Percentiles rank a stretch among this genome's conserved stretches.
phyloP scores from a whole-genome alignment of 1,140 invertebrate genomes.

The Meteorus sp. region DNA sequence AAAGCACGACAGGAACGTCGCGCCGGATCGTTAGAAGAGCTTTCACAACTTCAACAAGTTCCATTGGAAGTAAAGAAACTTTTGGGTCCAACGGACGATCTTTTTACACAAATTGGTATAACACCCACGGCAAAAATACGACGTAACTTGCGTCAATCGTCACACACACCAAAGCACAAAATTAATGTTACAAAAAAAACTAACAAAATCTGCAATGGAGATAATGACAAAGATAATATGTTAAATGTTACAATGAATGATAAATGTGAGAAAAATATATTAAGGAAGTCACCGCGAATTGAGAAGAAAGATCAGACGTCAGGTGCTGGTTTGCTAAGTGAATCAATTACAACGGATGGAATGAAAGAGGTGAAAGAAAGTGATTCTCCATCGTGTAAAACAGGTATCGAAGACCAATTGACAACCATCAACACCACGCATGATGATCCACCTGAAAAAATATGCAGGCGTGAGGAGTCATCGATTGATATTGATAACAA shows the following conservation, averaged over 20 bases:
- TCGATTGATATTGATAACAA: not conserved
- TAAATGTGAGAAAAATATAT: not conserved
- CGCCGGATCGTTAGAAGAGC: constrained; percentile 24
- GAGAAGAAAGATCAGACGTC: constrained; percentile 35
- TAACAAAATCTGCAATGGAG: constrained; percentile 2
- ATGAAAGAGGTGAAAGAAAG: not conserved
- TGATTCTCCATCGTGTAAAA: not conserved
- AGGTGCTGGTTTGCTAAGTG: too few relatives aligned
- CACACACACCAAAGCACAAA: constrained; percentile 38
- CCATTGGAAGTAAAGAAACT: constrained; percentile 40
- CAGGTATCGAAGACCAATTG: not conserved
- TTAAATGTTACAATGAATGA: not conserved
- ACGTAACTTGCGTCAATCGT: constrained; percentile 27
- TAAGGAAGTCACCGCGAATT: constrained; percentile 41
- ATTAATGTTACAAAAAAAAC: constrained; percentile 8
- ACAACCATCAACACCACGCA: too few relatives aligned
- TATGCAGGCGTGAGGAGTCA: not conserved
- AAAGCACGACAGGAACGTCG: constrained; percentile 25
- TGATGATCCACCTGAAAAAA: not conserved
- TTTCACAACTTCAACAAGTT: constrained; percentile 23
- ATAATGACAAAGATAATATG: constrained; percentile 4
- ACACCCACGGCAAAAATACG: not conserved
- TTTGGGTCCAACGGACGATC: constrained; percentile 30
- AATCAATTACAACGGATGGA: not conserved
- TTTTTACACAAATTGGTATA: constrained; percentile 29